Conservation (phyloP, 2,888 invertebrate genomes). For the Caradrina clavipalpis region DNA sequence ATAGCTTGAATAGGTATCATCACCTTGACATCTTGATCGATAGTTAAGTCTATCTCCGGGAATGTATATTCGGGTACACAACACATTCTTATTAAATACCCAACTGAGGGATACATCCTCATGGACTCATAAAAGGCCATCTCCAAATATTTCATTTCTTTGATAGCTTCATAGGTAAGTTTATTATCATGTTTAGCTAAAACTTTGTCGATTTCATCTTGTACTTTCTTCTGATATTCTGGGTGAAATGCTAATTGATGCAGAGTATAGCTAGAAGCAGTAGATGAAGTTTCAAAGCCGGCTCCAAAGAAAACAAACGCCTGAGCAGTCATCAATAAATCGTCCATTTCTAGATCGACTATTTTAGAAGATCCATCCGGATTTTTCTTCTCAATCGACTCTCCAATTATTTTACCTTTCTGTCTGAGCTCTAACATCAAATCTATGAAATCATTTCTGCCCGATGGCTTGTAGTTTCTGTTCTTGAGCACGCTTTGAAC, state of each 20-base stretch:
- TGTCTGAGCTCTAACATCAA: conserved; percentile 80
- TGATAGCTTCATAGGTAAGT: conserved; percentile 82
- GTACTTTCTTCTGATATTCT: conserved; percentile 83
- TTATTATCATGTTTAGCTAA: conserved; percentile 78
- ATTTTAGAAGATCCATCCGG: conserved; percentile 78
- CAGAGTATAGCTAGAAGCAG: conserved; percentile 86
- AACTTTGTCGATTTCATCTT: conserved; percentile 83
- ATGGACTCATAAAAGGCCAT: conserved; percentile 84
- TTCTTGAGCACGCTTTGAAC: conserved; percentile 77
- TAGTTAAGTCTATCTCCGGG: conserved; percentile 81
- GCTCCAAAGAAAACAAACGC: conserved; percentile 87
- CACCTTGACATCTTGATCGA: conserved; percentile 78
- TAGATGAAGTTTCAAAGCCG: conserved; percentile 89
- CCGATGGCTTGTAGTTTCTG: conserved; percentile 79
- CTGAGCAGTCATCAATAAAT: conserved; percentile 82
- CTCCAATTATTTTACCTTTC: conserved; percentile 81
- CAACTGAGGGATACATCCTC: conserved; percentile 85
- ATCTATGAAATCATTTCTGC: conserved; percentile 85
- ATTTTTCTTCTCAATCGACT: conserved; percentile 80
- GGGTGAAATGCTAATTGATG: conserved; percentile 87
- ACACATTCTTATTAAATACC: conserved; percentile 80
- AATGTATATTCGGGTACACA: conserved; percentile 81
- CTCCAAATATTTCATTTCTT: conserved; percentile 84
- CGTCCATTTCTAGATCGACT: conserved; percentile 79
- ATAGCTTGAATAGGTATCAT: conserved; percentile 84